Evolutionary conservation across 2,888 invertebrate genomes (phyloP), one percentile per base, ranked within the genome.

Genomic region (Drosophila austrosaltans): DNA sequence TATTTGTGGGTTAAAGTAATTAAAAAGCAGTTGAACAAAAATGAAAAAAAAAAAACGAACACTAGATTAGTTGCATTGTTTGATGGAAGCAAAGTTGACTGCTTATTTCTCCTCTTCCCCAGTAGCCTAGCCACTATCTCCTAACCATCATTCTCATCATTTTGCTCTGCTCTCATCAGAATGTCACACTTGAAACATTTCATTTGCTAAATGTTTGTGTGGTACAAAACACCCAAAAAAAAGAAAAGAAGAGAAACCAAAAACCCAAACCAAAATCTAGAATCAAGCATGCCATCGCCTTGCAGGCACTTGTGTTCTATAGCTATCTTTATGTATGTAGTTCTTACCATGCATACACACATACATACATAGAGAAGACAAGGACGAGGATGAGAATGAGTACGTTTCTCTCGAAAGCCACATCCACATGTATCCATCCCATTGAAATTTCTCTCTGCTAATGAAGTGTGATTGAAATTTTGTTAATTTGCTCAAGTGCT

Each of bases 391-490:
- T 36, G 36, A 22, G 44, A 16, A 48, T 10, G 48, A 40, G 40
- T 3, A 40, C 40, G n/a, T 40, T 40, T 40, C 40, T 40, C 40
- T 40, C n/a, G n/a, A 48, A 48, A 48, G 32, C 58, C 36, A 20
- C 66, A 39, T 40, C n/a, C 48, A 40, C 58, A 53, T 20, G 39
- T 20, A 39, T 67, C 61, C 58, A 48, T 53, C 60, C 75, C 71
- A 78, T 79, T 72, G 72, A 84, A 82, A 87, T 81, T 81, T 74
- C 78, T 61, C 82, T 72, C 63, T 83, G 81, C 83, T 89, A 89
- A 89, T 89, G 89, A 89, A 89, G 89, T 89, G 89, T 82, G 83
- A 89, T 87, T 89, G 87, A 85, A 86, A 89, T 89, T 89, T 89
- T 87, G 89, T 89, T 89, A 87, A 88, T 88, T 84, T 88, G 77